Base-by-base conservation (phyloP, 2,113 vertebrate species). In the Halichoeres trimaculatus region DNA sequence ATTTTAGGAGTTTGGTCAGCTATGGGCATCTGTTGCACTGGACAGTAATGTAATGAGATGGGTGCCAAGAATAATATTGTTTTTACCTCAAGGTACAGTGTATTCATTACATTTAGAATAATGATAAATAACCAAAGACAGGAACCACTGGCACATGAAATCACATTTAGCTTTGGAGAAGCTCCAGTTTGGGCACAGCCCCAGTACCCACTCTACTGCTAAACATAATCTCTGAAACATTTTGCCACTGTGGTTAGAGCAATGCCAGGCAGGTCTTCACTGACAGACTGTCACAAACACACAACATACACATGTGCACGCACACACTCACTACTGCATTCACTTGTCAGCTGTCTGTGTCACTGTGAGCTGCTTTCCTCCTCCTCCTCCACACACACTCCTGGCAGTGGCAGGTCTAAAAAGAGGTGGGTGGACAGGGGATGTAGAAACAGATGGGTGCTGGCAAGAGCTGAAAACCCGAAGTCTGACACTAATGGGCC, bases 401-500 rank as follows among this genome's bases (percentile, higher is more conserved):
- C 4, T 34, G 45, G 52, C 47, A 48, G 61, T 30, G 78, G 76
- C 73, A 63, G 56, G 74, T 81, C 81, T 79, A 70, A 76, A 81
- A 66, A 71, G 76, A 61, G 11, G 70, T 85, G 76, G 81, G 89
- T 78, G 84, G 83, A 82, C 76, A 75, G 80, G 76, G 74, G 81
- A 78, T 75, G 69, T 66, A 24, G 70, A 84, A 83, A 74, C 77
- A 78, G 86, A 89, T 78, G 79, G 81, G 80, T 82, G 61, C 81
- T 80, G 77, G 81, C 79, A 84, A 58, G 59, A 67, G 60, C 48
- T 55, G 58, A 88, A 84, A 76, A 74, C 50, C 26, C 65, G 19
- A 70, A 79, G 45, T 56, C n/a, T 82, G 84, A 87, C 87, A 83
- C 81, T 85, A 86, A 87, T 83, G 65, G 78, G 76, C 38, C 85